Percentiles rank a stretch among this genome's conserved stretches.
These are phyloP conservation scores for Poliocrania exsul DNA, from an alignment of 2,797 vertebrate genomes.

Conservation along the genomic window DNA sequence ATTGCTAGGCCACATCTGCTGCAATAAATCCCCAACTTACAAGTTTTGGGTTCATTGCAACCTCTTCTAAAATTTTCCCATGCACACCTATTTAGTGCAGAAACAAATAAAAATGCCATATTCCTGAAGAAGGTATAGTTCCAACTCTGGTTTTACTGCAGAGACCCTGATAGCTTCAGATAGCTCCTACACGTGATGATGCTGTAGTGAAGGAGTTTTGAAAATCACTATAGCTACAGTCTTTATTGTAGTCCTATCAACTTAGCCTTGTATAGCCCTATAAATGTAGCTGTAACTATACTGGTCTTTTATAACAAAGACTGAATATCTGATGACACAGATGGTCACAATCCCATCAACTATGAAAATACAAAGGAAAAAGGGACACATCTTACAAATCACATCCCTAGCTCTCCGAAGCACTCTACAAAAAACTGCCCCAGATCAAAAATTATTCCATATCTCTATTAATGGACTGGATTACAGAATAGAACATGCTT, in stretches of 20 bases:
- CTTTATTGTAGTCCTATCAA: not conserved
- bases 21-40: not conserved
- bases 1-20: not conserved
- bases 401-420: not conserved
- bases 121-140: not conserved
- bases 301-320: not conserved
- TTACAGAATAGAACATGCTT: not conserved
- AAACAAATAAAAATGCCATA: not conserved
- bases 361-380: not conserved
- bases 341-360: not conserved
- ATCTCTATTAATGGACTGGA: not conserved
- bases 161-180: not conserved
- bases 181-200: not conserved
- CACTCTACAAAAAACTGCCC: not conserved
- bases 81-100: not conserved
- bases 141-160: not conserved
- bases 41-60: not conserved
- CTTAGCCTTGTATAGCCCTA: not conserved
- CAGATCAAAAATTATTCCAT: not conserved
- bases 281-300: not conserved
- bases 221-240: not conserved
- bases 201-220: not conserved
- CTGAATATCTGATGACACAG: not conserved
- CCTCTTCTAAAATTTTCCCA: not conserved
- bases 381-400: not conserved